Conservation (phyloP, 2,797 vertebrate species). For the Parambassis ranga region DNA sequence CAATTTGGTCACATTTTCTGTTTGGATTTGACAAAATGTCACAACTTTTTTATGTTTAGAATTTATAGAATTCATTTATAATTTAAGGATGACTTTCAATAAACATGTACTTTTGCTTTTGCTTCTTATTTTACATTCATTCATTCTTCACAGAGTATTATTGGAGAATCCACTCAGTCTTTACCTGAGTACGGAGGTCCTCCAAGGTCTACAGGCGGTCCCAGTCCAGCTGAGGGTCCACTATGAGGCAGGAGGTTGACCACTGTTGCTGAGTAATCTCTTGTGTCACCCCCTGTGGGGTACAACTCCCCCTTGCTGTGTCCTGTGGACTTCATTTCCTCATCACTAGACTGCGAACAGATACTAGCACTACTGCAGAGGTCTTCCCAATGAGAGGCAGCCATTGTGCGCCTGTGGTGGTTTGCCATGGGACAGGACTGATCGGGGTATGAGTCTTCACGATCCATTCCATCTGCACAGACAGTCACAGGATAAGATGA, state of each 20-base stretch:
- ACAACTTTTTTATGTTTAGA: too few relatives aligned
- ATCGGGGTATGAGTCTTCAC: constrained; percentile 81
- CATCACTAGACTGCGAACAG: constrained; percentile 85
- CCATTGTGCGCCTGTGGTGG: constrained; percentile 69
- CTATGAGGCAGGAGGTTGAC: constrained; percentile 77
- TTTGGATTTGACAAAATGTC: background rate
- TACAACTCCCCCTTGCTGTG: constrained; percentile 66
- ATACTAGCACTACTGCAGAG: constrained; percentile 84
- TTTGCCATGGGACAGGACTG: constrained; percentile 79
- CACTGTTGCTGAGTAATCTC: constrained; percentile 77
- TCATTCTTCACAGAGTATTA: too few relatives aligned
- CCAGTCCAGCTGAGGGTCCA: constrained; percentile 60
- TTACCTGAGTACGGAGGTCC: constrained; percentile 79
- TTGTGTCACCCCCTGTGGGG: constrained; percentile 57
- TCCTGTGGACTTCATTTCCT: constrained; percentile 77
- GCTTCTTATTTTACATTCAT: too few relatives aligned
- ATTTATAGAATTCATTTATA: too few relatives aligned
- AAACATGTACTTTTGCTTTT: too few relatives aligned
- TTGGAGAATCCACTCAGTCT: too few relatives aligned
- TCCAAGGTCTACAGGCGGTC: constrained; percentile 68
- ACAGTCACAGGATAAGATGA: constrained; percentile 4
- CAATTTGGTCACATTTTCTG: background rate
- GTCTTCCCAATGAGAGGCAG: constrained; percentile 78
- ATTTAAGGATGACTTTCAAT: too few relatives aligned
- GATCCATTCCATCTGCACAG: constrained; percentile 79